Conservation (phyloP, 2,113 vertebrate genomes). For the Eublepharis macularius region DNA sequence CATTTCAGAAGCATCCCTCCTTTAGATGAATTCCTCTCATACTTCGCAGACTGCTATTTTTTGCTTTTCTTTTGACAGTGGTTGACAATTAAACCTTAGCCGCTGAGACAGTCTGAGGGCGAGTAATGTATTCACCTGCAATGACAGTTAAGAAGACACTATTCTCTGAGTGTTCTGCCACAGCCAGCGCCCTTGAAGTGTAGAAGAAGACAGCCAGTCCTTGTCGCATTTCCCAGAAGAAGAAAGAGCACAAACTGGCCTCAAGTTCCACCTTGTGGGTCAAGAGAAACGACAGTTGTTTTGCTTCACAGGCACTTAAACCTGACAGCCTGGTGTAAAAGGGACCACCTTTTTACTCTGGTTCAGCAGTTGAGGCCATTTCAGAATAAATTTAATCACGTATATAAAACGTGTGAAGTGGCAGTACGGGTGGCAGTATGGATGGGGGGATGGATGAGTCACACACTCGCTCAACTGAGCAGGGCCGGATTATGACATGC, state of each 20-base stretch:
- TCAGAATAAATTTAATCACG: not conserved
- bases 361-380: not conserved
- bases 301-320: conserved; percentile 5
- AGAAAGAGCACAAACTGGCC: conserved; percentile 8
- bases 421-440: too few relatives aligned
- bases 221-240: conserved; percentile 1
- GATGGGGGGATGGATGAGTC: too few relatives aligned
- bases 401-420: too few relatives aligned
- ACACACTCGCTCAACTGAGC: not conserved
- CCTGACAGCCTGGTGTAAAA: not conserved
- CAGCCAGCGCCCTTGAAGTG: not conserved
- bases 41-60: conserved; percentile 7
- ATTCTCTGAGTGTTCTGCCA: conserved; percentile 9
- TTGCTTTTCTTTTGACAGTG: accelerated
- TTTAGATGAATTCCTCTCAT: not conserved
- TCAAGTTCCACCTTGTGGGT: not conserved
- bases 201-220: not conserved
- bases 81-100: not conserved
- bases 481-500: too few relatives aligned
- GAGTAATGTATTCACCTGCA: not conserved
- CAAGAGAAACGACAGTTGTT: conserved; percentile 30
- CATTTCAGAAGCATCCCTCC: not conserved
- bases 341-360: conserved; percentile 23
- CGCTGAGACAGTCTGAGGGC: not conserved
- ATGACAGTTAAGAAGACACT: not conserved